Conservation (phyloP, 2,888 invertebrate species). For the Allacma fusca region DNA sequence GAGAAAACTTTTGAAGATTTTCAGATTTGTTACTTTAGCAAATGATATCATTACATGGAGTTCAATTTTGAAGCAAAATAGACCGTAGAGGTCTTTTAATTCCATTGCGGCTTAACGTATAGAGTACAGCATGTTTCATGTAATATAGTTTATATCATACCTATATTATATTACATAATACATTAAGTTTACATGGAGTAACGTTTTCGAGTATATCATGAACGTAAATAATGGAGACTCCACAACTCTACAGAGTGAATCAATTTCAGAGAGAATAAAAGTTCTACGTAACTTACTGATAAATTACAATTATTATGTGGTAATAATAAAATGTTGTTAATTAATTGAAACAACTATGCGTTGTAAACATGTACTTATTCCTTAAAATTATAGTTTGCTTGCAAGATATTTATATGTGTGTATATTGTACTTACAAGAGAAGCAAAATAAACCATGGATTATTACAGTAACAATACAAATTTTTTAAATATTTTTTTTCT, state of each 20-base stretch:
- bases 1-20: too few relatives aligned
- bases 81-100: conserved; percentile 38
- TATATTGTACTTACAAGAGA: neutral
- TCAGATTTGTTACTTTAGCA: neutral
- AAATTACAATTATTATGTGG: neutral
- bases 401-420: neutral
- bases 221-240: conserved; percentile 8
- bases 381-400: neutral
- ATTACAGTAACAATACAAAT: conserved; percentile 13
- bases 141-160: conserved; percentile 17
- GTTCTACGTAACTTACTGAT: neutral
- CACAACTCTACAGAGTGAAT: conserved; percentile 39
- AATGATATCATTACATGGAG: neutral
- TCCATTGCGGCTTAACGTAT: conserved; percentile 28
- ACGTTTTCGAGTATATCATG: conserved; percentile 25
- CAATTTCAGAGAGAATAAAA: conserved; percentile 10
- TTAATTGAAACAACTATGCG: neutral
- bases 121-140: conserved; percentile 17
- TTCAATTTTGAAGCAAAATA: conserved; percentile 32
- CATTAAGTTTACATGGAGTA: conserved; percentile 3
- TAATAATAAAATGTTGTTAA: conserved; percentile 18
- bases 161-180: conserved; percentile 11
- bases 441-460: conserved; percentile 20
- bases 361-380: neutral
- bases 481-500: conserved; percentile 4